Conservation (phyloP, 1,140 invertebrate species). For the Aplysia californica region DNA sequence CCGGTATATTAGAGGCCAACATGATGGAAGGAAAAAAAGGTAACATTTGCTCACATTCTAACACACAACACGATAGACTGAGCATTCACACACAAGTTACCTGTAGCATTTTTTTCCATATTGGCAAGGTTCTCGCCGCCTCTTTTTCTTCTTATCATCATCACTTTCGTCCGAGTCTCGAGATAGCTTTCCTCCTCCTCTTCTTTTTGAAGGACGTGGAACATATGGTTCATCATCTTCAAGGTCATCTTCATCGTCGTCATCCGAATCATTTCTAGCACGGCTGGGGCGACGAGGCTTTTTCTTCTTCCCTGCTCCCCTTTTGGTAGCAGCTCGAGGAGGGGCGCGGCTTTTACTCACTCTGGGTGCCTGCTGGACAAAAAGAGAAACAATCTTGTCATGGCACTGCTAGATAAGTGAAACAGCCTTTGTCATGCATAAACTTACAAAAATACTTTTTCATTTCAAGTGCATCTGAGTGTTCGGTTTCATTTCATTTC, state of each 20-base stretch:
- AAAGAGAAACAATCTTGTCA: neutral
- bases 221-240: slow-evolving; percentile 56
- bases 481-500: no score
- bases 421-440: no score
- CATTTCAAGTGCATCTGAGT: no score
- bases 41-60: neutral
- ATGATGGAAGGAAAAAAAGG: no score
- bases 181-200: slow-evolving; percentile 32
- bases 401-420: no score
- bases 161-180: slow-evolving; percentile 39
- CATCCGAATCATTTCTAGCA: slow-evolving; percentile 36
- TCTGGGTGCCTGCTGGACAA: neutral
- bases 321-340: neutral
- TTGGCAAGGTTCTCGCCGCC: slow-evolving; percentile 49
- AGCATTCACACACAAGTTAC: no score
- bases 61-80: no score
- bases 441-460: no score
- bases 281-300: slow-evolving; percentile 33
- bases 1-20: no score
- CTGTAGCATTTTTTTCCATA: slow-evolving; percentile 67
- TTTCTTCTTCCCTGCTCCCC: slow-evolving; percentile 22
- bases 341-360: neutral
- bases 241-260: slow-evolving; percentile 46
- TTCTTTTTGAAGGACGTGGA: slow-evolving; percentile 49
- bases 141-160: slow-evolving; percentile 41